These are phyloP conservation scores for Callorhinus ursinus DNA, from an alignment of 2,113 vertebrate genomes.

Conservation along the genomic window DNA sequence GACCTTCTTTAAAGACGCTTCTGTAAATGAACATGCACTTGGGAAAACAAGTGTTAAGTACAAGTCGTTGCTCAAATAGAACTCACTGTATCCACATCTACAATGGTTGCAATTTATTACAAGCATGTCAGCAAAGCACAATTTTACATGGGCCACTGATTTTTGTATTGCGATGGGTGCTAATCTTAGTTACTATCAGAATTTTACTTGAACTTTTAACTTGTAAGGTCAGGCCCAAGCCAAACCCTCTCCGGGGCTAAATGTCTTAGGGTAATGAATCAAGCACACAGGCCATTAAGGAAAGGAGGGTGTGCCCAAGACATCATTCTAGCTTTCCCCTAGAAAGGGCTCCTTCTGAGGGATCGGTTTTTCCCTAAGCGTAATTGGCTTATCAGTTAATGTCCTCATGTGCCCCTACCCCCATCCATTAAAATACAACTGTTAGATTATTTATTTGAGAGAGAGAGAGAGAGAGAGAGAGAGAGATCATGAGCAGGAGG, in stretches of 20 bases:
- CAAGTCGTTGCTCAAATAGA: neutral
- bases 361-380: neutral
- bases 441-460: too few species aligned
- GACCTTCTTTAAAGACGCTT: neutral
- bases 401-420: neutral
- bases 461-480: too few species aligned
- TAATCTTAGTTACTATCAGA: slow-evolving; percentile 13
- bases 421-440: neutral
- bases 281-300: neutral
- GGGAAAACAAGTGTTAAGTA: neutral
- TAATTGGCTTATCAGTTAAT: neutral
- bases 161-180: neutral
- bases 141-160: neutral
- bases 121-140: neutral
- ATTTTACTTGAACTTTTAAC: slow-evolving; percentile 11
- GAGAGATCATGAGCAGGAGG: too few species aligned
- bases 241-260: neutral
- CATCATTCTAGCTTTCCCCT: neutral
- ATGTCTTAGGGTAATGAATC: neutral
- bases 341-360: neutral
- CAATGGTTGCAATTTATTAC: neutral
- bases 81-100: neutral
- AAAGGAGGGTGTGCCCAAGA: neutral
- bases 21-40: neutral
- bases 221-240: neutral